Evolutionary conservation across 2,113 vertebrate species (phyloP).

Genomic region (Amblyopsis rosae): DNA sequence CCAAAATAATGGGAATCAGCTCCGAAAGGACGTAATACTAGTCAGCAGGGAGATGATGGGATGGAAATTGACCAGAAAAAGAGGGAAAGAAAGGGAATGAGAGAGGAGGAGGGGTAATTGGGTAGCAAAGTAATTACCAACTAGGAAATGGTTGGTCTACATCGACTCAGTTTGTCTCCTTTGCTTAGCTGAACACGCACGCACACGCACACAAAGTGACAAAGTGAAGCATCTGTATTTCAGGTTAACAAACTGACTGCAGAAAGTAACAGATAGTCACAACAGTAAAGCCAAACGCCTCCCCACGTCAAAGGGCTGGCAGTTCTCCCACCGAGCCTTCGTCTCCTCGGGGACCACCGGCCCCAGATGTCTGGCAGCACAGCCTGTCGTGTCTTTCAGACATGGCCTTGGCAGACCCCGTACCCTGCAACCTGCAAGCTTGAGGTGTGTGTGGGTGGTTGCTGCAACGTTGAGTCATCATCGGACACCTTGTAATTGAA

Average conservation of each 20-base stretch:
- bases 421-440: neutral
- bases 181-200: constrained; percentile 1
- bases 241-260: constrained; percentile 39
- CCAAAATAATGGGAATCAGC: neutral
- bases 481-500: neutral
- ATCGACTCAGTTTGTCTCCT: constrained; percentile 50
- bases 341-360: neutral
- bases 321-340: neutral
- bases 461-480: constrained; percentile 47
- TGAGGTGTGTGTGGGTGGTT: neutral
- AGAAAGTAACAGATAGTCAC: neutral
- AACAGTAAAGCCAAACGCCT: no score
- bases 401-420: neutral
- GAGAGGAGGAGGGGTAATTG: constrained; percentile 5
- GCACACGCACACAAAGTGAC: neutral
- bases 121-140: neutral
- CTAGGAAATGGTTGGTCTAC: constrained; percentile 2
- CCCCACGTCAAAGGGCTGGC: no score
- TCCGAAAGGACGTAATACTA: no score
- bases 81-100: neutral
- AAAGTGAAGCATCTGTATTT: constrained; percentile 52
- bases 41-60: neutral
- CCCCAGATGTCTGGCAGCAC: neutral
- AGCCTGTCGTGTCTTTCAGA: neutral
- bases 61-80: neutral